phyloP scores from a whole-genome alignment of 2,888 invertebrate species.

The Mantis religiosa region DNA sequence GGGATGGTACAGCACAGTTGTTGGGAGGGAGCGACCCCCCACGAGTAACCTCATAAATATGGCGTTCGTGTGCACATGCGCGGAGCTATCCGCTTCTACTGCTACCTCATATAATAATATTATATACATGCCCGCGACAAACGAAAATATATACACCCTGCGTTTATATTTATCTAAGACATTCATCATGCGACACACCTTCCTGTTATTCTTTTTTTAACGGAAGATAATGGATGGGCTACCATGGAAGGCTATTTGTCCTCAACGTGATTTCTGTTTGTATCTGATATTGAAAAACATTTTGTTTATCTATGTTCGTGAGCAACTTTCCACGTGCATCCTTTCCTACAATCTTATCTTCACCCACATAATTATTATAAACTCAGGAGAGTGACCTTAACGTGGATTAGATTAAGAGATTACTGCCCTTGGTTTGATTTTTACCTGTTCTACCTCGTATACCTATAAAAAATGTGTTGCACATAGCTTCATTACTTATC shows the following conservation, averaged over 20 bases:
- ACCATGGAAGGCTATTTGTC: neutral
- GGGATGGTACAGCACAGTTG: neutral
- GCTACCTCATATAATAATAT: neutral
- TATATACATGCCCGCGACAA: neutral
- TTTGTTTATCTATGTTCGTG: neutral
- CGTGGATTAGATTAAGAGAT: no score
- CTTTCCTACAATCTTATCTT: no score
- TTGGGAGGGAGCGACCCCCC: conserved; percentile 8
- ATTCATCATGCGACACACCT: conserved; percentile 12
- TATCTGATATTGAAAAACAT: neutral
- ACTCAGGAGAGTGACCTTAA: no score
- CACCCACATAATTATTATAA: no score
- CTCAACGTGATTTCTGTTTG: neutral
- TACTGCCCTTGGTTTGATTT: no score
- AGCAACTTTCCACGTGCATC: neutral
- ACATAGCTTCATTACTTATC: no score
- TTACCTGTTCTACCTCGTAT: no score
- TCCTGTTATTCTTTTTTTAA: neutral
- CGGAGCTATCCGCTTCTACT: neutral
- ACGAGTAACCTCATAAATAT: conserved; percentile 23
- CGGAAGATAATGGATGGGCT: conserved; percentile 1
- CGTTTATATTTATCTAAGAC: conserved; percentile 3
- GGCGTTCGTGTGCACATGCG: conserved; percentile 22
- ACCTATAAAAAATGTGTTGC: no score
- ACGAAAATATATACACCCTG: conserved; percentile 4